These are phyloP conservation scores for Drosophila auraria DNA, from an alignment of 1,140 invertebrate species.

Conservation along the genomic window DNA sequence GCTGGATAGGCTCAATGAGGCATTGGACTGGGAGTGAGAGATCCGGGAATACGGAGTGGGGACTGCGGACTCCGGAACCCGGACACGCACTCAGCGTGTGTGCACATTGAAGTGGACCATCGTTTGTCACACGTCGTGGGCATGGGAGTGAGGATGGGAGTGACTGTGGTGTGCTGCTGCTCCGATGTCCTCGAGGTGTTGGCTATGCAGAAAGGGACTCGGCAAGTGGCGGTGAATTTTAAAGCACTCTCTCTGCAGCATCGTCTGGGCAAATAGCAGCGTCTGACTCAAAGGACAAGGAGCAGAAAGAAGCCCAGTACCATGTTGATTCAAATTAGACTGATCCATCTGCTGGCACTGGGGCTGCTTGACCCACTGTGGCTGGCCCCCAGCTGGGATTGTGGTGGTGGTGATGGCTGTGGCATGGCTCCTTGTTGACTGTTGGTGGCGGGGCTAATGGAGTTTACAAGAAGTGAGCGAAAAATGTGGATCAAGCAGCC, in stretches of 20 bases:
- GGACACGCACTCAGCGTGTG: conserved; percentile 44
- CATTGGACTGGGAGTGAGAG: conserved; percentile 19
- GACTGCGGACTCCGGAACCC: conserved; percentile 14
- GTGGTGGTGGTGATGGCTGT: conserved; percentile 3
- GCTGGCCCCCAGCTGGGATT: conserved; percentile 2
- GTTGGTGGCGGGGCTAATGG: conserved; percentile 65
- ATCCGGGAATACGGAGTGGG: not conserved
- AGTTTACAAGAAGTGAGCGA: conserved; percentile 60
- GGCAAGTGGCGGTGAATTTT: conserved; percentile 45
- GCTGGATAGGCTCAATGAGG: conserved; percentile 39
- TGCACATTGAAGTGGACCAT: conserved; percentile 66
- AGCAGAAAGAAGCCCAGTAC: conserved; percentile 4
- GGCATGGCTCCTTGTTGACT: conserved; percentile 29
- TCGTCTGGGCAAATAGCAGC: conserved; percentile 29
- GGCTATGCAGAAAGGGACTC: conserved; percentile 41
- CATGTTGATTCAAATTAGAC: conserved; percentile 56
- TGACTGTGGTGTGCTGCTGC: conserved; percentile 1
- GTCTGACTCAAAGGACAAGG: conserved; percentile 30
- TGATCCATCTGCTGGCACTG: conserved; percentile 36
- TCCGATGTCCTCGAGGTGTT: conserved; percentile 26
- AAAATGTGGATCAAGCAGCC: conserved; percentile 74
- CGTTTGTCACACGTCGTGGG: conserved; percentile 64
- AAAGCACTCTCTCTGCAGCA: conserved; percentile 15
- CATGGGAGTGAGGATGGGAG: not conserved
- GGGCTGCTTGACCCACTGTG: conserved; percentile 29